Evolutionary conservation across 2,888 invertebrate species (phyloP).

Genomic region (Stenoptilia bipunctidactyla): DNA sequence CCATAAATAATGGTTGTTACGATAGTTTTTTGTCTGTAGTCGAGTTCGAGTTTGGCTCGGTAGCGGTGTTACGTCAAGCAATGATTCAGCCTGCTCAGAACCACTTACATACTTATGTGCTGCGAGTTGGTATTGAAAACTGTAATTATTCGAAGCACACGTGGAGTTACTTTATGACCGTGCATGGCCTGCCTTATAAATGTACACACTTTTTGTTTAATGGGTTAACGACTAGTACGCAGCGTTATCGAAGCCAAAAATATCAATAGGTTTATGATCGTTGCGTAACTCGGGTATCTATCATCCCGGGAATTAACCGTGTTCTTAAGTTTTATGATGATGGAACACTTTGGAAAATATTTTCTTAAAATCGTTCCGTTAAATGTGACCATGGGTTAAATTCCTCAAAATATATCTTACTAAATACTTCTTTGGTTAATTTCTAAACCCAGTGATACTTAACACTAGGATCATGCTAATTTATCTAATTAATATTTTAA

Average conservation of each 20-base stretch:
- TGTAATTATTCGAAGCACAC: conserved; percentile 63
- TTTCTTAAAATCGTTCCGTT: no score
- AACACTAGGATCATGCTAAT: neutral
- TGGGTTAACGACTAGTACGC: conserved; percentile 45
- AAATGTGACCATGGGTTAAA: no score
- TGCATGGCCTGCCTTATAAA: conserved; percentile 47
- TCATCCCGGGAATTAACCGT: no score
- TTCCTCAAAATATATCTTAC: no score
- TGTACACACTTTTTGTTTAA: conserved; percentile 48
- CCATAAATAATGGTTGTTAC: neutral
- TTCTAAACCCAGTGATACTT: neutral
- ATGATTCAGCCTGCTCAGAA: conserved; percentile 48
- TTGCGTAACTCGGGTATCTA: no score
- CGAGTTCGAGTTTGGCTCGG: conserved; percentile 25
- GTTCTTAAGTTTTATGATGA: no score
- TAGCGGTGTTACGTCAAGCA: conserved; percentile 40
- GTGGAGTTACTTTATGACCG: conserved; percentile 53
- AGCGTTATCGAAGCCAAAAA: neutral
- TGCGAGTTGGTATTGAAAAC: conserved; percentile 22
- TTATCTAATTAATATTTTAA: neutral
- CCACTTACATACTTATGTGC: conserved; percentile 29
- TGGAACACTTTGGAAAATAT: no score
- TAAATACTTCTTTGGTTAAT: no score
- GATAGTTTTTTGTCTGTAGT: conserved; percentile 23
- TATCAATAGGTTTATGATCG: neutral